These are phyloP conservation scores for Silurus aristotelis DNA, from an alignment of 2,797 vertebrate species.

Conservation along the genomic window DNA sequence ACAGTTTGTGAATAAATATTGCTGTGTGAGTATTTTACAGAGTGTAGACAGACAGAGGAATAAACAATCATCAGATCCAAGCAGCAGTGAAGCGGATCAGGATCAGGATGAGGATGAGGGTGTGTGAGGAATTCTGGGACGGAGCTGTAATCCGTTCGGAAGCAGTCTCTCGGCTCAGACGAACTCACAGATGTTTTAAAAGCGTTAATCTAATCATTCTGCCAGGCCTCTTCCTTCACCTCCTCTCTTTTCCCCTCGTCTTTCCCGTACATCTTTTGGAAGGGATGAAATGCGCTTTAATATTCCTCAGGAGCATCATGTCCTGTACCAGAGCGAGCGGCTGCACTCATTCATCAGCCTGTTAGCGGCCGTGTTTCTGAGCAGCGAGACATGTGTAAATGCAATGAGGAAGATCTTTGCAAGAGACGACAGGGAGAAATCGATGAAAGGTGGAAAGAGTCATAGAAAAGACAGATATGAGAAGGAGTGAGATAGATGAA, in stretches of 20 bases:
- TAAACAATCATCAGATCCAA: not conserved
- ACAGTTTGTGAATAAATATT: not conserved
- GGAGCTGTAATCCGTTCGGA: conserved; percentile 69
- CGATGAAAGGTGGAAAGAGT: conserved; percentile 22
- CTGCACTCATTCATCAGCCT: conserved; percentile 66
- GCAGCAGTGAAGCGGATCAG: conserved; percentile 30
- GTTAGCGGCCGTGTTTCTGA: conserved; percentile 68
- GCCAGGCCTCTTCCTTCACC: conserved; percentile 73
- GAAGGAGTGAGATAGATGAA: conserved; percentile 25
- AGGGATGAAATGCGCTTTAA: conserved; percentile 68
- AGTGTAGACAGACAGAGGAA: conserved; percentile 3
- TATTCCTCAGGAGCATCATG: conserved; percentile 77
- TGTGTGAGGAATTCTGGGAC: conserved; percentile 58
- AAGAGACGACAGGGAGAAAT: conserved; percentile 52
- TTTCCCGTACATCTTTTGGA: conserved; percentile 63
- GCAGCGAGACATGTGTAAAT: conserved; percentile 69
- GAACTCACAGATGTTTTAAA: conserved; percentile 82
- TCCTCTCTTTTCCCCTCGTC: conserved; percentile 53
- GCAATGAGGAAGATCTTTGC: conserved; percentile 62
- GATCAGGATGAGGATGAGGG: conserved; percentile 44
- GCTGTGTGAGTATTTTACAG: not conserved
- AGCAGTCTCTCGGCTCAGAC: conserved; percentile 72
- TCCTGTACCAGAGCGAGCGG: conserved; percentile 60
- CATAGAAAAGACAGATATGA: conserved; percentile 42
- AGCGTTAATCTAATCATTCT: conserved; percentile 83